A percentile compares a stretch with the other conserved stretches of the same genome.
Conservation (phyloP, 2,888 invertebrate species). For the Netelia virgata region DNA sequence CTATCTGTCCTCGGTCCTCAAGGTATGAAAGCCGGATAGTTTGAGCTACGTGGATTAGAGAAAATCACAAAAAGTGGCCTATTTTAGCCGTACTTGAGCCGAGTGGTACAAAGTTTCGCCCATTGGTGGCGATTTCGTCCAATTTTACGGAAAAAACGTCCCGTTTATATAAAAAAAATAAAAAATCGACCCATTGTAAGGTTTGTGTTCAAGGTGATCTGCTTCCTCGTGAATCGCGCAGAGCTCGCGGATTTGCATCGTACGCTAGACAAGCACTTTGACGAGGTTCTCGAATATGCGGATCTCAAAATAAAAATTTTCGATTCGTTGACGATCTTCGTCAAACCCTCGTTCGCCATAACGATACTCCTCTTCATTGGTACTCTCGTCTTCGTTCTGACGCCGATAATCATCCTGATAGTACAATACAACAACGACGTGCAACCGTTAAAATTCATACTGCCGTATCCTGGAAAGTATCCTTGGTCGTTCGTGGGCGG, state of each 20-base stretch:
- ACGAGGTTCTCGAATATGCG: constrained; percentile 26
- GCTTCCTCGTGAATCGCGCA: constrained; percentile 59
- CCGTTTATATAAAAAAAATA: not conserved
- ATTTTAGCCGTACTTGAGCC: too few species aligned
- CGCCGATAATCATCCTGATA: constrained; percentile 49
- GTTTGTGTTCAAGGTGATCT: constrained; percentile 51
- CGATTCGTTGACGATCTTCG: constrained; percentile 53
- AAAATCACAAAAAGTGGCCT: not conserved
- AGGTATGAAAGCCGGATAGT: constrained; percentile 39
- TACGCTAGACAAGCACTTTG: constrained; percentile 60
- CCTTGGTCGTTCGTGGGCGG: constrained; percentile 63
- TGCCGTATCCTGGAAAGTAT: constrained; percentile 64
- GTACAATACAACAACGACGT: constrained; percentile 46
- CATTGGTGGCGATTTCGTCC: not conserved
- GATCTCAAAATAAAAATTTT: constrained; percentile 36
- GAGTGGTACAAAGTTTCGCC: too few species aligned
- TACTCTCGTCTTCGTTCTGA: constrained; percentile 44
- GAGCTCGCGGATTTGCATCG: constrained; percentile 51
- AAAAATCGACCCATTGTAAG: constrained; percentile 1
- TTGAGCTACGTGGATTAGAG: not conserved
- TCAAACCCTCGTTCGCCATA: constrained; percentile 41
- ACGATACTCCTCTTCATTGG: constrained; percentile 52
- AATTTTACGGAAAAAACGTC: not conserved
- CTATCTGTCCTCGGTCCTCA: constrained; percentile 54
- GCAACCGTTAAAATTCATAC: constrained; percentile 47